phyloP scores from a whole-genome alignment of 2,113 vertebrate genomes.

The Ursus arctos region DNA sequence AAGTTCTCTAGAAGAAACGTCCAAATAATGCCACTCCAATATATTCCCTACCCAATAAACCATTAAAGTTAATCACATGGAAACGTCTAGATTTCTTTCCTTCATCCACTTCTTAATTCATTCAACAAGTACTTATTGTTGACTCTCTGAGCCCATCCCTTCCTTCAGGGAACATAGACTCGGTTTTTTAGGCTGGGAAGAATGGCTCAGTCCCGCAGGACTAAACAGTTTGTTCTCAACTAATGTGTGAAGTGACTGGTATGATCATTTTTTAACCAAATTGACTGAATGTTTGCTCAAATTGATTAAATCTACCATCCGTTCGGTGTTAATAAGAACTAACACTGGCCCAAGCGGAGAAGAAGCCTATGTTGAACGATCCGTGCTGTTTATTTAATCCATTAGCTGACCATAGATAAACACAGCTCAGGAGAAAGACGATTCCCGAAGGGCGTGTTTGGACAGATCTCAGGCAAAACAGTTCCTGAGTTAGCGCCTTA shows the following conservation, averaged over 20 bases:
- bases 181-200: not conserved
- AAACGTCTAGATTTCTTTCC: not conserved
- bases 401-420: not conserved
- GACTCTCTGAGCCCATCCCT: too few species aligned
- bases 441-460: not conserved
- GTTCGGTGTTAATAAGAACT: not conserved
- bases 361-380: not conserved
- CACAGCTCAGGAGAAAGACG: not conserved
- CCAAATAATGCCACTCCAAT: not conserved
- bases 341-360: not conserved
- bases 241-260: not conserved
- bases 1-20: not conserved
- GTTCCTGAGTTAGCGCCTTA: not conserved
- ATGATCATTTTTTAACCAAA: conserved; percentile 1
- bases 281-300: not conserved
- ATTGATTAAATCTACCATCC: not conserved
- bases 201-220: not conserved
- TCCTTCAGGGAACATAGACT: not conserved
- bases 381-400: not conserved
- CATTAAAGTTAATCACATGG: not conserved
- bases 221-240: not conserved
- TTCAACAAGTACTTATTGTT: not conserved
- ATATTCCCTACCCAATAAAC: not conserved
- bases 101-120: not conserved
- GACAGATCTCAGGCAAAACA: not conserved